Evolutionary conservation across 2,888 invertebrate species (phyloP).

Genomic region (Zelleria hepariella): DNA sequence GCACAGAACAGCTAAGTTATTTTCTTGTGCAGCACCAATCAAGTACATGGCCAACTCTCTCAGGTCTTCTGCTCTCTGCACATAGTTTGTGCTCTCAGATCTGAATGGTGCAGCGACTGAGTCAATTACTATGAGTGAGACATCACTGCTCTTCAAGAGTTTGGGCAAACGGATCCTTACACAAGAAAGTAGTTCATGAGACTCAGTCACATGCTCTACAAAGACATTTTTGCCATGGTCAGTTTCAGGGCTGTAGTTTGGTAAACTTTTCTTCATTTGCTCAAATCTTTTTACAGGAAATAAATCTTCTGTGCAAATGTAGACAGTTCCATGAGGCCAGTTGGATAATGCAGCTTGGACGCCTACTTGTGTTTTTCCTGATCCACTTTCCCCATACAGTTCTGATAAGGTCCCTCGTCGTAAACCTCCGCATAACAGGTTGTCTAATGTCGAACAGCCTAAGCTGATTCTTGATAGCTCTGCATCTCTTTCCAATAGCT

Average conservation of each 20-base stretch:
- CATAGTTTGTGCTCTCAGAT: slow-evolving; percentile 49
- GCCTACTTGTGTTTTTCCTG: slow-evolving; percentile 86
- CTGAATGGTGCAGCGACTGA: slow-evolving; percentile 62
- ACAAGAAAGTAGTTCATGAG: slow-evolving; percentile 48
- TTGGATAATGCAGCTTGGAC: slow-evolving; percentile 78
- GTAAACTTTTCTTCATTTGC: slow-evolving; percentile 36
- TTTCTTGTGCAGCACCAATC: slow-evolving; percentile 35
- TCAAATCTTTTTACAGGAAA: slow-evolving; percentile 66
- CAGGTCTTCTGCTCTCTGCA: slow-evolving; percentile 56
- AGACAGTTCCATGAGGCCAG: slow-evolving; percentile 74
- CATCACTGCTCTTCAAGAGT: slow-evolving; percentile 31
- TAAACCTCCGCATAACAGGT: slow-evolving; percentile 77
- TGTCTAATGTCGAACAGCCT: slow-evolving; percentile 75
- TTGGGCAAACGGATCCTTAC: slow-evolving; percentile 46
- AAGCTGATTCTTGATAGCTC: slow-evolving; percentile 33
- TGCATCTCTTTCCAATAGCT: slow-evolving; percentile 22
- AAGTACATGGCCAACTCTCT: slow-evolving; percentile 47
- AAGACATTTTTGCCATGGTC: slow-evolving; percentile 47
- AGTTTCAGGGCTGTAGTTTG: slow-evolving; percentile 18
- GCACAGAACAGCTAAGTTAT: slow-evolving; percentile 48
- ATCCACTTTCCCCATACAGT: slow-evolving; percentile 84
- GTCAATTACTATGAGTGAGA: slow-evolving; percentile 48
- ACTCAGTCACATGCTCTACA: slow-evolving; percentile 57
- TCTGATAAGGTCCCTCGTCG: slow-evolving; percentile 79
- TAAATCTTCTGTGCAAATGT: slow-evolving; percentile 83